phyloP scores from a whole-genome alignment of 2,797 vertebrate species.

The Hypotaenidia okinawae region DNA sequence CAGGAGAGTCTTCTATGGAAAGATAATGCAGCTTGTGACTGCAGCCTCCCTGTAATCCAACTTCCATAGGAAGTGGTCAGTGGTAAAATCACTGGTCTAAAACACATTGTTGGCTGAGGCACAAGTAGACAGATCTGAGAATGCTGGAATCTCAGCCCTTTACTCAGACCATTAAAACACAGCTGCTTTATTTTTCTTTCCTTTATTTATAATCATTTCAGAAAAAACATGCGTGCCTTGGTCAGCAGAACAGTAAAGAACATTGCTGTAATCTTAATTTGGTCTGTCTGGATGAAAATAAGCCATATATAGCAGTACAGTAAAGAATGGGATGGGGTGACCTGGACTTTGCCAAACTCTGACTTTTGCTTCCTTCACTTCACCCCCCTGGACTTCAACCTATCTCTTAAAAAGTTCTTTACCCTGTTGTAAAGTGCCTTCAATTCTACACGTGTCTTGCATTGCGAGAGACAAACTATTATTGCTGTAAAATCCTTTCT shows the following conservation, averaged over 20 bases:
- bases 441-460: not conserved
- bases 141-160: not conserved
- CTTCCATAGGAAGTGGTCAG: not conserved
- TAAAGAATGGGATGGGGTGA: not conserved
- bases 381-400: not conserved
- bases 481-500: not conserved
- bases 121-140: slow-evolving; percentile 10
- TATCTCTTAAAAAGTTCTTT: not conserved
- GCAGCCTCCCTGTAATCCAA: not conserved
- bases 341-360: not conserved
- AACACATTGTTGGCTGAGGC: not conserved
- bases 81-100: not conserved
- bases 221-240: not conserved
- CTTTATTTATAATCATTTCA: not conserved
- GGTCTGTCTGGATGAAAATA: not conserved
- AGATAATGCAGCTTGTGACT: not conserved
- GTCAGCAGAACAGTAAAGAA: not conserved
- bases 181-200: not conserved
- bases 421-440: not conserved
- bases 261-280: not conserved
- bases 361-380: not conserved
- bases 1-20: not conserved
- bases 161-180: not conserved
- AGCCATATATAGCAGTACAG: not conserved
- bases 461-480: not conserved